These are phyloP conservation scores for Strix uralensis DNA, from an alignment of 2,113 vertebrate species.

Conservation along the genomic window DNA sequence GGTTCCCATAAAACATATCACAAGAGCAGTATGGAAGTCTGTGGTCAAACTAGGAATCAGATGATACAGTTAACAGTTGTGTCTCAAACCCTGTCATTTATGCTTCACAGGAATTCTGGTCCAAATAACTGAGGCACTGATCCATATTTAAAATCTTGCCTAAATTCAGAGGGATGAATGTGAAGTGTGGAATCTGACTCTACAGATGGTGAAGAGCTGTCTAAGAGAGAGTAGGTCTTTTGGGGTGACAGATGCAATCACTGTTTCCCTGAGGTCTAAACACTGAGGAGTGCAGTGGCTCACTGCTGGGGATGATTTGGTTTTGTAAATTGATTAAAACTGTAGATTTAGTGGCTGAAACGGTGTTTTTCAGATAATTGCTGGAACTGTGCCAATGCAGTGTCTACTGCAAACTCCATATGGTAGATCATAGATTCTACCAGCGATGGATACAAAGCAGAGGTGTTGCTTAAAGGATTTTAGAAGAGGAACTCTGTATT, in stretches of 20 bases:
- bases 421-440: not conserved
- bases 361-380: slow-evolving; percentile 49
- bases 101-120: not conserved
- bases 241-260: not conserved
- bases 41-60: not conserved
- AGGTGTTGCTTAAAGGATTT: not conserved
- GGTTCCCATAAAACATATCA: not conserved
- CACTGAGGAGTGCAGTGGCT: not conserved
- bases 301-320: not conserved
- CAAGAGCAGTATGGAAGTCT: not conserved
- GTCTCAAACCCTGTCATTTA: not conserved
- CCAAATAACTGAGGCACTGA: not conserved
- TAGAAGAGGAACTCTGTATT: not conserved
- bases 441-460: not conserved
- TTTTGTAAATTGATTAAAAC: slow-evolving; percentile 51
- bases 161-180: not conserved
- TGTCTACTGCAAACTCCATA: not conserved
- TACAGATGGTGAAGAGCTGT: not conserved
- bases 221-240: not conserved
- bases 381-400: slow-evolving; percentile 27
- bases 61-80: not conserved
- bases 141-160: not conserved
- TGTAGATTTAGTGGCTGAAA: slow-evolving; percentile 33
- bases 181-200: not conserved
- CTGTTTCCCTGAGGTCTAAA: not conserved